Evolutionary conservation across 2,113 vertebrate species (phyloP).

Genomic region (Bungarus multicinctus): DNA sequence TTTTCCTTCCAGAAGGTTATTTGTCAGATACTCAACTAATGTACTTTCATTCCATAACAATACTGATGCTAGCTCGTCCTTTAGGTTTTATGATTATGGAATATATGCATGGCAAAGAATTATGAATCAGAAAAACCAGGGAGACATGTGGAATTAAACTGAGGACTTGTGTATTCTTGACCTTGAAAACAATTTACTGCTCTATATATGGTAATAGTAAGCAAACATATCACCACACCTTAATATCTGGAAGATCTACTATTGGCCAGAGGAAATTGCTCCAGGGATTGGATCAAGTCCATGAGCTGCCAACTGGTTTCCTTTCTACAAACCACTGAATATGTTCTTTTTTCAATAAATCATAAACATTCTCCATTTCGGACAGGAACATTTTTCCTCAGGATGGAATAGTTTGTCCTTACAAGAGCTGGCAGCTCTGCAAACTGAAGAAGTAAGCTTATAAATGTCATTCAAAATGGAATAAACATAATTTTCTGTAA

Average conservation of each 20-base stretch:
- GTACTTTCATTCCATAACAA: not conserved
- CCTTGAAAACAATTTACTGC: not conserved
- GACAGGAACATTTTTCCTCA: not conserved
- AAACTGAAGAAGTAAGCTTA: constrained; percentile 3
- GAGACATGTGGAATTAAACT: not conserved
- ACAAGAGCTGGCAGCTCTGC: not conserved
- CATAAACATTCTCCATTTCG: constrained; percentile 2
- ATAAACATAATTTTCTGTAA: not conserved
- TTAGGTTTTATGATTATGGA: not conserved
- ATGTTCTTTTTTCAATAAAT: constrained; percentile 19
- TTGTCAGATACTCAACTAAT: not conserved
- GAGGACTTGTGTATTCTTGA: not conserved
- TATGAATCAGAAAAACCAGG: not conserved
- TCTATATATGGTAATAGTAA: not conserved
- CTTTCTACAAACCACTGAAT: constrained; percentile 1
- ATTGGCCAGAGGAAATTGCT: not conserved
- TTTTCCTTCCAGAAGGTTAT: not conserved
- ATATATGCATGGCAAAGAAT: not conserved
- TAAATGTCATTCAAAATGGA: constrained; percentile 23
- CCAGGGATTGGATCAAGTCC: not conserved
- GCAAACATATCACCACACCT: constrained; percentile 1
- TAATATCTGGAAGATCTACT: not conserved
- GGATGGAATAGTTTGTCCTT: not conserved
- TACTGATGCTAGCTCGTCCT: not conserved
- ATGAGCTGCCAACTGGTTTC: not conserved